A percentile compares a stretch with the other conserved stretches of the same genome.
These are phyloP conservation scores for Okapia johnstoni DNA, from an alignment of 2,113 vertebrate species.

Conservation along the genomic window DNA sequence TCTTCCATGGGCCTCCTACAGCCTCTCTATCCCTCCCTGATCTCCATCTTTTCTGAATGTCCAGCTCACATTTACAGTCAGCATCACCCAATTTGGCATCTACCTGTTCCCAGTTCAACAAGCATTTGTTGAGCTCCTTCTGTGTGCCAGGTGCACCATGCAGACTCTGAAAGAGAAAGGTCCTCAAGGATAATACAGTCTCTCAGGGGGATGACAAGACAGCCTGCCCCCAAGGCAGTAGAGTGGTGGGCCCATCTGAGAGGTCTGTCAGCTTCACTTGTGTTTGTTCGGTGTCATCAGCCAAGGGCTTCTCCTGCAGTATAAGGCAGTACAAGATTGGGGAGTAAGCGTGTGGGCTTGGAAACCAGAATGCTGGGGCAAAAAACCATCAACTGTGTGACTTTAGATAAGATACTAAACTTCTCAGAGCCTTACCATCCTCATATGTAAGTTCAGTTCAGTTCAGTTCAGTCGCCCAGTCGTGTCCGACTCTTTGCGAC, in stretches of 20 bases:
- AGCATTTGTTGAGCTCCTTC: background rate
- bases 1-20: background rate
- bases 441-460: no score
- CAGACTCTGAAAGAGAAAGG: background rate
- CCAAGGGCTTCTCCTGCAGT: background rate
- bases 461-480: no score
- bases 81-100: background rate
- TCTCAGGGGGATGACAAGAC: background rate
- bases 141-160: background rate
- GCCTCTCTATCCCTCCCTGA: background rate
- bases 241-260: rapidly evolving
- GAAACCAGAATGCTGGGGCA: background rate
- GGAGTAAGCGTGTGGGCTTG: background rate
- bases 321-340: background rate
- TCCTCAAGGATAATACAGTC: background rate
- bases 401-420: background rate
- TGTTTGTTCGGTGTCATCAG: background rate
- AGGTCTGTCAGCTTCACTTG: background rate
- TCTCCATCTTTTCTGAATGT: background rate
- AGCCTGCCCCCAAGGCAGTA: background rate
- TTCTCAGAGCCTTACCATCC: background rate
- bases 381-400: background rate
- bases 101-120: background rate
- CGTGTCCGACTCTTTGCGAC: no score
- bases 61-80: background rate